These are phyloP conservation scores for Diaperis boleti DNA, from an alignment of 2,888 invertebrate species.

Conservation along the genomic window DNA sequence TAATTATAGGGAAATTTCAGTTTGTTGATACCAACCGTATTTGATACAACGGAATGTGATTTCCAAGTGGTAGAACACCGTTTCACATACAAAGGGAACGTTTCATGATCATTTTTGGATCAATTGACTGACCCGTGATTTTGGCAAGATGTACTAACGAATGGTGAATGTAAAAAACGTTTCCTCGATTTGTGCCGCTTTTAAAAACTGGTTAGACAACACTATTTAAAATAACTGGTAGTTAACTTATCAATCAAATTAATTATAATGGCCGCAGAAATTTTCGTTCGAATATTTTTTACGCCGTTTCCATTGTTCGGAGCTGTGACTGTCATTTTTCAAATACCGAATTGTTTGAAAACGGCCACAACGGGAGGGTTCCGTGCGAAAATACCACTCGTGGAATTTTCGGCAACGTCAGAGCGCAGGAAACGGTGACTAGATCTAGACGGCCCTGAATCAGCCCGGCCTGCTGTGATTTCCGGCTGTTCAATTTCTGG, in stretches of 20 bases:
- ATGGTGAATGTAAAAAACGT: not conserved
- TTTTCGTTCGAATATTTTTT: slow-evolving; percentile 8
- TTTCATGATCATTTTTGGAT: no score
- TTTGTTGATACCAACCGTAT: no score
- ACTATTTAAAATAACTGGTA: slow-evolving; percentile 17
- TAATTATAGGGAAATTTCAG: no score
- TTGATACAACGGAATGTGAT: no score
- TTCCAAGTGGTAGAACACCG: no score
- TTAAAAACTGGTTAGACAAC: slow-evolving; percentile 16
- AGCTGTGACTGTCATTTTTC: not conserved
- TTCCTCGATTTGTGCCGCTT: slow-evolving; percentile 13
- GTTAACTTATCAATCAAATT: slow-evolving; percentile 23
- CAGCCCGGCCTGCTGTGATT: slow-evolving; percentile 4
- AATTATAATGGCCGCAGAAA: slow-evolving; percentile 4
- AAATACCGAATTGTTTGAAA: no score
- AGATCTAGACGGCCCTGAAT: slow-evolving; percentile 20
- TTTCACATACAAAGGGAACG: no score
- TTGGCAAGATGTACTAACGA: not conserved
- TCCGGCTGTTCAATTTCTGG: slow-evolving; percentile 5
- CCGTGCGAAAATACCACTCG: not conserved
- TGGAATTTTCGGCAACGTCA: slow-evolving; percentile 6
- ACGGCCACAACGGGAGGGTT: not conserved
- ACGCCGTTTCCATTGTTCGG: not conserved
- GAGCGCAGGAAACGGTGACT: slow-evolving; percentile 11
- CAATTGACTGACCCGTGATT: no score